phyloP scores from a whole-genome alignment of 2,113 vertebrate species.

The Catharus minimus region DNA sequence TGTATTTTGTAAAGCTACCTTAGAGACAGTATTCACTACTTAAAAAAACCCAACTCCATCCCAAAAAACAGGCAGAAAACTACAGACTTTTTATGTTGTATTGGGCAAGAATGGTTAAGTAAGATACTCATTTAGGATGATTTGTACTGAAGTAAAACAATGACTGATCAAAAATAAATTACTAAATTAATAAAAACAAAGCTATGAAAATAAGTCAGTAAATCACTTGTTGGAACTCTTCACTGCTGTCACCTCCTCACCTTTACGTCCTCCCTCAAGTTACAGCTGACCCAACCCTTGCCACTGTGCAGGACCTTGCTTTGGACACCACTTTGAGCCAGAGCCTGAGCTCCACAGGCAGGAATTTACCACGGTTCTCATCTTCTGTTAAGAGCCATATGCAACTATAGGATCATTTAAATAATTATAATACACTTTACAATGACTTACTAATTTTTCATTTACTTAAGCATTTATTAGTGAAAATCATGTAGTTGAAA shows the following conservation, averaged over 20 bases:
- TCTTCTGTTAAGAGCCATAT: not conserved
- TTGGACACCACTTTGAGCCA: not conserved
- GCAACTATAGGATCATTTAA: not conserved
- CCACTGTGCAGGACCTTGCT: not conserved
- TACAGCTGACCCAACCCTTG: not conserved
- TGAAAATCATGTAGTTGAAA: not conserved
- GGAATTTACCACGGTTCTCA: not conserved
- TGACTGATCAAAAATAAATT: not conserved
- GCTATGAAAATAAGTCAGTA: not conserved
- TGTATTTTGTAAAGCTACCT: not conserved
- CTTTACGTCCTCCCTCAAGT: not conserved
- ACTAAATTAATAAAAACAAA: not conserved
- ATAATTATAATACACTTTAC: not conserved
- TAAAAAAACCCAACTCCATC: accelerated
- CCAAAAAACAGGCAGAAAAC: not conserved
- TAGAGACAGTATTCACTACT: not conserved
- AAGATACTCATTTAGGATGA: not conserved
- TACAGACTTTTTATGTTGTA: not conserved
- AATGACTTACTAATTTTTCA: not conserved
- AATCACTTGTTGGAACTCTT: not conserved
- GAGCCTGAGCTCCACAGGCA: not conserved
- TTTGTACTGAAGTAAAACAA: not conserved
- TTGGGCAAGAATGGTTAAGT: not conserved
- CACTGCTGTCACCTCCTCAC: accelerated
- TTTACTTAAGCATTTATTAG: not conserved